phyloP scores from a whole-genome alignment of 2,797 vertebrate species.

The Menidia menidia region DNA sequence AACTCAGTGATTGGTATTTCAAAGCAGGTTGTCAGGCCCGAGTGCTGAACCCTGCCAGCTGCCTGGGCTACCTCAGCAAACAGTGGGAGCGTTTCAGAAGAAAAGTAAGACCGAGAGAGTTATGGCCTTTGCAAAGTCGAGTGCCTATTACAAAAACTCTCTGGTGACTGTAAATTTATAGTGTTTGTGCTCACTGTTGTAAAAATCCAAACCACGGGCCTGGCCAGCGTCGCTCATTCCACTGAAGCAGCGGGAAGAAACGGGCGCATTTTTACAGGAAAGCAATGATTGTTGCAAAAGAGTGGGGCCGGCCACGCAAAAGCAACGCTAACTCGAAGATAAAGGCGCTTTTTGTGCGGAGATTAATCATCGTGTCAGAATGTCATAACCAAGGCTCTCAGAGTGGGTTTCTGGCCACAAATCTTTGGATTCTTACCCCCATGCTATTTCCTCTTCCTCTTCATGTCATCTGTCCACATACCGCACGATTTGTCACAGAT shows the following conservation, averaged over 20 bases:
- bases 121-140: conserved; percentile 86
- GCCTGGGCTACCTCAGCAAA: conserved; percentile 81
- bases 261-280: conserved; percentile 51
- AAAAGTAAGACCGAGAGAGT: conserved; percentile 71
- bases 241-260: conserved; percentile 52
- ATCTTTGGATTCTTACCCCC: conserved; percentile 8
- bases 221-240: conserved; percentile 79
- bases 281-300: conserved; percentile 43
- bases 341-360: conserved; percentile 37
- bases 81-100: conserved; percentile 54
- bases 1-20: conserved; percentile 96
- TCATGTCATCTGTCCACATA: conserved; percentile 15
- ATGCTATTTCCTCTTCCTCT: background rate
- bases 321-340: conserved; percentile 15
- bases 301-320: conserved; percentile 36
- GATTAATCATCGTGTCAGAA: conserved; percentile 39
- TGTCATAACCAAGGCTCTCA: conserved; percentile 41
- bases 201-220: conserved; percentile 92
- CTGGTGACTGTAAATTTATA: conserved; percentile 92
- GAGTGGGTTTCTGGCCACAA: conserved; percentile 39
- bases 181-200: conserved; percentile 94
- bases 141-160: conserved; percentile 90
- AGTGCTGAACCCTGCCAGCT: conserved; percentile 91
- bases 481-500: conserved; percentile 36
- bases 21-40: conserved; percentile 92